These are phyloP conservation scores for Mixornis gularis DNA, from an alignment of 2,113 vertebrate species.

Conservation along the genomic window DNA sequence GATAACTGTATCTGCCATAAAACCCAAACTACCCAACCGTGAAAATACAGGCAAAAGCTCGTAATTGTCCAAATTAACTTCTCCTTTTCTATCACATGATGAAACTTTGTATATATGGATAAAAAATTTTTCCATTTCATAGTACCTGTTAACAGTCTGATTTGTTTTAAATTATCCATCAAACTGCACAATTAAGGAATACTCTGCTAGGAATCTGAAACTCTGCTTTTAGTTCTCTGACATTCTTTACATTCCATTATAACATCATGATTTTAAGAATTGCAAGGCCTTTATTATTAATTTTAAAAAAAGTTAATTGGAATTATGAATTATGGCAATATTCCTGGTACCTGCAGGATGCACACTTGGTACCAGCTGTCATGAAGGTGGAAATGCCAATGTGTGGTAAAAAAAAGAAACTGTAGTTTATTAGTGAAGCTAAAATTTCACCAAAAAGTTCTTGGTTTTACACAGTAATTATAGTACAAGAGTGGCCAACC, in stretches of 20 bases:
- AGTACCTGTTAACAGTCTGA: background rate
- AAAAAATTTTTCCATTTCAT: background rate
- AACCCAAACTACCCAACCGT: background rate
- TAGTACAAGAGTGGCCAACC: background rate
- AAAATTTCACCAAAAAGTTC: background rate
- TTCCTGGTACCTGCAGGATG: background rate
- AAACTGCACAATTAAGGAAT: background rate
- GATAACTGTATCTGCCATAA: background rate
- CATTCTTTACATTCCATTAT: background rate
- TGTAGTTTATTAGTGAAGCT: background rate
- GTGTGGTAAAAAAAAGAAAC: background rate
- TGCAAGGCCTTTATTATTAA: background rate
- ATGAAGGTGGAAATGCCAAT: background rate
- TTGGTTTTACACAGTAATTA: background rate
- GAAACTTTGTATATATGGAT: background rate
- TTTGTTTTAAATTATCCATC: constrained; percentile 38
- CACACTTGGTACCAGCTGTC: background rate
- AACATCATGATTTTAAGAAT: background rate
- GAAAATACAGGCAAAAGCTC: background rate
- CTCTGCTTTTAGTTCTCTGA: background rate
- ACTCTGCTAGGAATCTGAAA: background rate
- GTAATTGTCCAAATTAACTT: background rate
- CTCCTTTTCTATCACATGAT: background rate
- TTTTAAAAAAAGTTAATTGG: background rate
- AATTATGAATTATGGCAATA: background rate